phyloP scores from a whole-genome alignment of 2,888 invertebrate species.

The Lagria hirta region DNA sequence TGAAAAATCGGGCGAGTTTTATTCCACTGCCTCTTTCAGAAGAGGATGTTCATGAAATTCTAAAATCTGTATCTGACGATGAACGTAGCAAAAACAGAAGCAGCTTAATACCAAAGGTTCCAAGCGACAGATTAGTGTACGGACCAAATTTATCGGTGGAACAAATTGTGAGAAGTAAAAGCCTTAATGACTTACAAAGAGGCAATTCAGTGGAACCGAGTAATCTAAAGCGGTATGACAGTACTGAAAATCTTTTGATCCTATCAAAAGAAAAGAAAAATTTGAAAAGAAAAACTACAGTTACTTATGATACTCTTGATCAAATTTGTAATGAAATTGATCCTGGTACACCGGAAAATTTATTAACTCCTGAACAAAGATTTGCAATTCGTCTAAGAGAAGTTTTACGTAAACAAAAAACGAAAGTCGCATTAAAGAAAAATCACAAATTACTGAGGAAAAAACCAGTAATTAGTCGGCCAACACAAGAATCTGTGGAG shows the following conservation, averaged over 20 bases:
- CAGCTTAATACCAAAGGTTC: not conserved
- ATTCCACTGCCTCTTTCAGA: not conserved
- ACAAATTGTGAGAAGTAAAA: conserved; percentile 6
- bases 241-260: conserved; percentile 4
- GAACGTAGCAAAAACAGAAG: not conserved
- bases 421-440: conserved; percentile 40
- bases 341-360: conserved; percentile 32
- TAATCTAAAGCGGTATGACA: conserved; percentile 5
- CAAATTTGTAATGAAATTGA: conserved; percentile 39
- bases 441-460: conserved; percentile 28
- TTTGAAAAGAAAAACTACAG: conserved; percentile 9
- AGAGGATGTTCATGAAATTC: conserved; percentile 2
- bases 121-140: too few species aligned
- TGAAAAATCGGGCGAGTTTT: not conserved
- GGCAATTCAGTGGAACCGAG: not conserved
- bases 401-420: conserved; percentile 41
- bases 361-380: conserved; percentile 42
- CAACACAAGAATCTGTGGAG: conserved; percentile 41
- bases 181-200: conserved; percentile 8
- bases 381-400: conserved; percentile 41
- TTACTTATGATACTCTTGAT: conserved; percentile 38
- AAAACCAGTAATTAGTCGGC: conserved; percentile 41
- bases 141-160: not conserved
- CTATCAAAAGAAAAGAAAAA: conserved; percentile 1
- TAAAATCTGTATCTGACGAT: too few species aligned